Base-by-base conservation (phyloP, 2,888 invertebrate species). In the Volucella zonaria region DNA sequence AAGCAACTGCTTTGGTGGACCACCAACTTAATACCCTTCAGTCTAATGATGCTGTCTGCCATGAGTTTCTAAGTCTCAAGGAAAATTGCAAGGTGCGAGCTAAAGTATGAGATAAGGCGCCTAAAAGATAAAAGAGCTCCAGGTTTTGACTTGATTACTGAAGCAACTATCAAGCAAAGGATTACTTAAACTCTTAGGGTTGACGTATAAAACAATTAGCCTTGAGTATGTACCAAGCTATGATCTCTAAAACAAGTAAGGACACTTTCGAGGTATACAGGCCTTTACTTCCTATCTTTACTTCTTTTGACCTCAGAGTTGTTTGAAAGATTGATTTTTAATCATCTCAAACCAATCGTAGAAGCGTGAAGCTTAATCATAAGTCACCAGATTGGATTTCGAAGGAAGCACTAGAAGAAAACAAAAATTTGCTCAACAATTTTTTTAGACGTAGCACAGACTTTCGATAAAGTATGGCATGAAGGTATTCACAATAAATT, bases 121-220 rank as follows among this genome's bases (percentile, higher is more conserved):
- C 18, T 23, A 23, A 23, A 23, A 23, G 2, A 23, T 23, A 2
- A 2, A 23, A 23, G 0, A 23, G 18, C 18, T 23, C 18, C 18
- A 23, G 3, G 18, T 3, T 23, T 2, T 23, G 23, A 15, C 51
- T 15, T 52, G 18, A 18, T 52, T 15, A 52, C 51, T 52, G 51
- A 52, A 52, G 51, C 51, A 52, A 52, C 51, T 52, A 9, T n/a
- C 51, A 52, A 52, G 23, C 6, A 52, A 18, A 51, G 2, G 15
- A 9, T 51, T 14, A 51, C 10, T 51, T 11, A 1, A 52, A 52
- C 51, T 52, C 9, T 52, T 52, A 15, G 8, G 11, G 15, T 52
- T 52, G 11, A 52, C 23, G 18, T 8, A 52, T 15, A 52, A 52
- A 52, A 52, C 18, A 52, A 14, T 52, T 52, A 14, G 51, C 18